A percentile compares a stretch with the other conserved stretches of the same genome.
phyloP scores from a whole-genome alignment of 1,140 invertebrate genomes.

The Drosophila lowei region DNA sequence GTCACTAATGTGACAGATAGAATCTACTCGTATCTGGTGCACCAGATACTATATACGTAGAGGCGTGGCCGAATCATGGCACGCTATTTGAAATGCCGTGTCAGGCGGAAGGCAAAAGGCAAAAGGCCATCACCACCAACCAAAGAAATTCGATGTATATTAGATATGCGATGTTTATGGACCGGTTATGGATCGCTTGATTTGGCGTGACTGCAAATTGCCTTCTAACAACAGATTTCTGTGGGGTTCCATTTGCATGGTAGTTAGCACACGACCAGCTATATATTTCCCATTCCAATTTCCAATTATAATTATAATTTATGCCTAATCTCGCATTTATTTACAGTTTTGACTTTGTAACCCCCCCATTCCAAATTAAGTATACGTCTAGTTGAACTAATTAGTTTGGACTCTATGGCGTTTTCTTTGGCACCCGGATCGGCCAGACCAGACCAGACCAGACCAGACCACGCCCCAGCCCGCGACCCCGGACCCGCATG shows the following conservation, averaged over 20 bases:
- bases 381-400: conserved; percentile 81
- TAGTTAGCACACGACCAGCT: conserved; percentile 53
- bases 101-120: conserved; percentile 22
- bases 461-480: conserved; percentile 20
- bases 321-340: conserved; percentile 53
- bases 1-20: conserved; percentile 61
- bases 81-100: conserved; percentile 67
- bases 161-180: background rate
- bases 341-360: conserved; percentile 50
- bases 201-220: conserved; percentile 70
- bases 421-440: conserved; percentile 11
- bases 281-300: conserved; percentile 30
- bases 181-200: conserved; percentile 34
- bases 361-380: conserved; percentile 58
- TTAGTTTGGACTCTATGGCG: conserved; percentile 54
- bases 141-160: background rate
- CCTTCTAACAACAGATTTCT: conserved; percentile 54
- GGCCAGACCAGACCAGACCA: too few relatives aligned
- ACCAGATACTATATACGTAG: conserved; percentile 20
- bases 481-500: conserved; percentile 41
- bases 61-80: conserved; percentile 56
- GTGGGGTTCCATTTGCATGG: conserved; percentile 63
- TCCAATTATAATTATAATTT: conserved; percentile 71
- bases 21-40: conserved; percentile 41
- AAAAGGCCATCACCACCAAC: conserved; percentile 28